These are phyloP conservation scores for Luperina testacea DNA, from an alignment of 2,888 invertebrate species.

Conservation along the genomic window DNA sequence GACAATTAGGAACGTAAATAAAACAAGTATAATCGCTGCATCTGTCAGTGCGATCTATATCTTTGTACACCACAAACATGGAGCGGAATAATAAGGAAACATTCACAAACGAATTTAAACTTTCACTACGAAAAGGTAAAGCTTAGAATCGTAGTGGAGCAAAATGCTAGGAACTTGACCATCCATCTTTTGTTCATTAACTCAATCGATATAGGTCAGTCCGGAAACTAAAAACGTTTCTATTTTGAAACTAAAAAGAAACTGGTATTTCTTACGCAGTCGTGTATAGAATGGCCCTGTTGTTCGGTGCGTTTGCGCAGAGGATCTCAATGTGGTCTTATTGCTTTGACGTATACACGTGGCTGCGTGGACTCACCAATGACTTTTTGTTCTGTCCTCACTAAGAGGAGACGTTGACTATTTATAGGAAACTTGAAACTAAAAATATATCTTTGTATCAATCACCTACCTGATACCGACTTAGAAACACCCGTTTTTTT, in stretches of 20 bases:
- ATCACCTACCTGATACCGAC: neutral
- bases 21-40: slow-evolving; percentile 61
- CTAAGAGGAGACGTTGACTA: slow-evolving; percentile 26
- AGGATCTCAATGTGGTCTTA: slow-evolving; percentile 40
- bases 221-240: slow-evolving; percentile 78
- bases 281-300: slow-evolving; percentile 47
- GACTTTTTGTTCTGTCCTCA: slow-evolving; percentile 33
- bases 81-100: slow-evolving; percentile 62
- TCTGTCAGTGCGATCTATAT: slow-evolving; percentile 68
- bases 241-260: slow-evolving; percentile 73
- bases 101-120: slow-evolving; percentile 46
- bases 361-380: slow-evolving; percentile 12
- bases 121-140: slow-evolving; percentile 39
- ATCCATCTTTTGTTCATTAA: slow-evolving; percentile 80
- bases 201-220: slow-evolving; percentile 81
- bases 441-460: slow-evolving; percentile 29
- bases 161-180: slow-evolving; percentile 68
- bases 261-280: slow-evolving; percentile 57
- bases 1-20: slow-evolving; percentile 56
- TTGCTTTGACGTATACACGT: slow-evolving; percentile 38
- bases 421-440: slow-evolving; percentile 28
- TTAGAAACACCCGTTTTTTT: slow-evolving; percentile 2
- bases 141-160: slow-evolving; percentile 34
- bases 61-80: slow-evolving; percentile 59
- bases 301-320: slow-evolving; percentile 48